Base-by-base conservation (phyloP, 2,888 invertebrate species). In the Terebella lapidaria region DNA sequence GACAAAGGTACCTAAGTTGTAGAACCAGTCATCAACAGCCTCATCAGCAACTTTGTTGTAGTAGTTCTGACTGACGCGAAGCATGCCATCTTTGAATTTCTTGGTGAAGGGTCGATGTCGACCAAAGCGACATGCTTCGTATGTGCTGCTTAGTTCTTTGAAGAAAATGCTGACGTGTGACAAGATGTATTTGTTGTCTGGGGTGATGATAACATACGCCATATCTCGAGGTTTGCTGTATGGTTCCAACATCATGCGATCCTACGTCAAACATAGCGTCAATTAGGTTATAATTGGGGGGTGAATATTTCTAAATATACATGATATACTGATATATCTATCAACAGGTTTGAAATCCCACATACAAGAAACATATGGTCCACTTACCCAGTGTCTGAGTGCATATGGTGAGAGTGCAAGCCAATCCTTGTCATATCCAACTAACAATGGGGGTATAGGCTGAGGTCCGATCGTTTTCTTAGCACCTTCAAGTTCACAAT, bases 381-480 rank as follows among this genome's bases (percentile, higher is more conserved):
- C 10, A 35, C 74, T 66, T 70, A 82, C 82, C 97, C 97, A 97
- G 79, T 91, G 93, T 63, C 91, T 88, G 47, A 96, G 85, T 54
- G 94, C 91, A 78, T 93, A 91, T 0, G 96, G 96, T n/a, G 95
- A 91, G 46, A 95, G 83, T 3, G 93, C 89, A 52, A 96, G 83
- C 91, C 94, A 94, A 77, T 97, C 96, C 73, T 92, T 89, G 76
- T 96, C 96, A 81, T 92, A 91, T 0, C 95, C 95, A 46, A 94
- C 93, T 58, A 95, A 87, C 52, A 96, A 84, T 2, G 92, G 90
- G 25, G 96, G 96, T 72, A 96, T 92, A 0, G 96, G 95, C 81
- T 96, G 96, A 35, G 96, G 95, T 78, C 95, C 95, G 83, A 94
- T 94, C 66, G 93, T 89, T 79, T 95, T 95, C 78, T 92, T 92